Conservation (phyloP, 1,140 invertebrate species). For the Sarcophaga bullata region DNA sequence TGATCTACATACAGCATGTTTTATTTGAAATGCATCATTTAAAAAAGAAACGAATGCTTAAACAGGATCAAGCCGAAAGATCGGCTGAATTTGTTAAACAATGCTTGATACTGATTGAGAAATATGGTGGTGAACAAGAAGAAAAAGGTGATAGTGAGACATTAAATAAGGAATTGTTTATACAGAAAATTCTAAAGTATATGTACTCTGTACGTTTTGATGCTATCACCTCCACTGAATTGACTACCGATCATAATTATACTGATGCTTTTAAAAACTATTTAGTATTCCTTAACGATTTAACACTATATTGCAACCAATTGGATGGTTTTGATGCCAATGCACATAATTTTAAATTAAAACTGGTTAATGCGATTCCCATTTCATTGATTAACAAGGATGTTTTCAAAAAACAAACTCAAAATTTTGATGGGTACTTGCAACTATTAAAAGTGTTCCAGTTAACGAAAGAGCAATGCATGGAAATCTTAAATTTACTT, state of each 20-base stretch:
- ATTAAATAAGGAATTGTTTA: conserved; percentile 20
- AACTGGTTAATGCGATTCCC: conserved; percentile 54
- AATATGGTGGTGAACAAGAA: neutral
- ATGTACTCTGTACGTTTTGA: conserved; percentile 53
- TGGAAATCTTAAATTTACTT: conserved; percentile 53
- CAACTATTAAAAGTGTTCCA: conserved; percentile 54
- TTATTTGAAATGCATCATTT: conserved; percentile 52
- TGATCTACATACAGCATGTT: conserved; percentile 58
- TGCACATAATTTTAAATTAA: conserved; percentile 53
- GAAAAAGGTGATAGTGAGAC: neutral
- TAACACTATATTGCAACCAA: conserved; percentile 50
- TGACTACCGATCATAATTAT: conserved; percentile 49
- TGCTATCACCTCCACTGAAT: conserved; percentile 51
- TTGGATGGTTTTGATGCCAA: conserved; percentile 50
- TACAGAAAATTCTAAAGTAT: conserved; percentile 55
- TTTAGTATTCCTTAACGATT: conserved; percentile 50
- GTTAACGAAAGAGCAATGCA: conserved; percentile 50
- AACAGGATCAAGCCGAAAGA: conserved; percentile 46
- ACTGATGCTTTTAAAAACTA: conserved; percentile 49
- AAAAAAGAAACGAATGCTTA: conserved; percentile 47
- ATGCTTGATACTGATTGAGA: conserved; percentile 21
- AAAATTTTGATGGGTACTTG: conserved; percentile 52
- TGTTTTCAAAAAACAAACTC: conserved; percentile 34
- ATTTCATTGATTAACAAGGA: conserved; percentile 47
- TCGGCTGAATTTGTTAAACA: conserved; percentile 50